Base-by-base conservation (phyloP, 1,140 invertebrate species). In the Hypsibius dujardini region DNA sequence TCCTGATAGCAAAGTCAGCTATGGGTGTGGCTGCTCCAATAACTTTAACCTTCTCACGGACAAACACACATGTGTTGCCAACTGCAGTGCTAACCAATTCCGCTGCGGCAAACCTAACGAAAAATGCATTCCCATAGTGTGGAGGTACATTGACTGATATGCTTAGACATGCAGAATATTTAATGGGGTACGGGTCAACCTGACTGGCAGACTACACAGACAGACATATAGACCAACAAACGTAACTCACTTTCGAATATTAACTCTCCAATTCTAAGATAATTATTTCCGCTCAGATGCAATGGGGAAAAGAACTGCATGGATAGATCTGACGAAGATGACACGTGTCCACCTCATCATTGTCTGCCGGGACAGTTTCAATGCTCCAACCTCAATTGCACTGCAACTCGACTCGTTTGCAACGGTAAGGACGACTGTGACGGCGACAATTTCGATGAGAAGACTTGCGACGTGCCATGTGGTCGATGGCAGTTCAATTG, bases 41-140 rank as follows among this genome's bases (percentile, higher is more conserved):
- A 90, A 95, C 75, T 98, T 92, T 78, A 85, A 87, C 73, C 79
- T 95, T 69, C 84, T 84, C 46, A 73, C 79, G 2, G 90, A 97
- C 77, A 84, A 85, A 70, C 89, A 88, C 77, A 95, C 90, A 0
- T 99, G 95, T 78, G 86, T 91, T n/a, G 89, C 93, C 0, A 98
- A 98, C 77, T 98, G 95, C 76, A 95, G 92, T 0, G 82, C 82
- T 40, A 89, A 90, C 0, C 94, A 98, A 79, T 94, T 96, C 79
- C 84, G 88, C 69, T 99, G 95, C 78, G 91, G 90, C 59, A 86
- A 88, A 1, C 83, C 83, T 0, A 95, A 98, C 76, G 90, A 95
- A 77, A 92, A 92, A 76, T 99, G 95, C 79, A 95, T 98, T 70
- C 92, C 94, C 0, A 89, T 89, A 85, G 90, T 94, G 80, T 97